Evolutionary conservation across 2,797 vertebrate species (phyloP).

Genomic region (Argentina silus): DNA sequence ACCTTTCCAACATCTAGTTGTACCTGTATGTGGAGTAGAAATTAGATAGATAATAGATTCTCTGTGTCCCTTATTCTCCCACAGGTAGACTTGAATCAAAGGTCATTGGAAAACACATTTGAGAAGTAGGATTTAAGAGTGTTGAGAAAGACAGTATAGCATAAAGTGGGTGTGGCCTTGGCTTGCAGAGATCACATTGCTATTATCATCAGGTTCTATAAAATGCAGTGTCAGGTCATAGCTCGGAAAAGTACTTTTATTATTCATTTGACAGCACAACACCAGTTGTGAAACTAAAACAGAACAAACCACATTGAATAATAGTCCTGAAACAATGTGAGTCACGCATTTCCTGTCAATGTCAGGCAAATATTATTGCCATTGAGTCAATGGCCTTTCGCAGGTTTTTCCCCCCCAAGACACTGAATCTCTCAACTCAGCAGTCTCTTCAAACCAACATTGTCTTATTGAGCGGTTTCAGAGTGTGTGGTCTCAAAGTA

Average conservation of each 20-base stretch:
- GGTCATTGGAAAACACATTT: constrained; percentile 1
- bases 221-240: neutral
- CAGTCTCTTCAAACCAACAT: constrained; percentile 52
- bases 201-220: neutral
- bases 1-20: constrained; percentile 19
- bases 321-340: constrained; percentile 43
- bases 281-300: constrained; percentile 16
- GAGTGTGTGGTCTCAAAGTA: constrained; percentile 56
- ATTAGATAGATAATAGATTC: neutral
- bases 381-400: constrained; percentile 26
- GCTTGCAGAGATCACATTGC: neutral
- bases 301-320: neutral
- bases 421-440: constrained; percentile 58
- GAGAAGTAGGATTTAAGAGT: neutral
- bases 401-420: constrained; percentile 56
- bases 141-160: neutral
- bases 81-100: neutral
- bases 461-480: constrained; percentile 27
- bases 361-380: constrained; percentile 45
- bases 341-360: constrained; percentile 26
- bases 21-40: neutral
- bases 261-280: neutral
- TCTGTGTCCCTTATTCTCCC: neutral
- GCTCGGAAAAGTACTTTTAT: neutral
- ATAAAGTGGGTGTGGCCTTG: neutral